Evolutionary conservation across 2,888 invertebrate species (phyloP), one percentile per base, ranked within the genome.

Genomic region (Phytoseiulus persimilis): DNA sequence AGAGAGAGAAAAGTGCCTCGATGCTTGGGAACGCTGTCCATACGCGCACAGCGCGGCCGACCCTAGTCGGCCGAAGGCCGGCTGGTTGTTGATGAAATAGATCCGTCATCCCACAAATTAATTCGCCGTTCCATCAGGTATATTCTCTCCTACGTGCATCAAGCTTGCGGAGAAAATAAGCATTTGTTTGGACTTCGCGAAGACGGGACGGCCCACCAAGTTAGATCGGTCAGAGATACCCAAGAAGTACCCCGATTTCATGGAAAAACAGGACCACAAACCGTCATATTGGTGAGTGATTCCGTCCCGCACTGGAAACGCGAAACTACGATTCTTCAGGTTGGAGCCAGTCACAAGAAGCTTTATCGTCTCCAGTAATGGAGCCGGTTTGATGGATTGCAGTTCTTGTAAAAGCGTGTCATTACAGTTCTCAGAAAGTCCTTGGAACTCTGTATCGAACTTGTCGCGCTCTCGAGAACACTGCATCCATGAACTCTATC

Each of bases 241-340:
- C 18, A 90, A 90, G 39, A 18, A 87, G 0, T 91, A 91, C 89
- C 91, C 91, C 11, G 91, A 91, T 89, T 91, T 91, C 90, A 91
- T 91, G 91, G 90, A 91, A 33, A 91, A 91, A 83, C 90, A 90
- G 31, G 46, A 89, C 11, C n/a, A 89, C 45, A 90, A 90, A 31
- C 90, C 90, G 46, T 90, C 90, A 31, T 91, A 91, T 90, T 89
- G 90, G 89, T 87, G 33, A 87, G 87, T 11, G 83, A 31, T 83
- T 83, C 23, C 83, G 11, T 83, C 28, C 32, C 23, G 6, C 11
- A 5, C 31, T 23, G 31, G 83, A 6, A n/a, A 83, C 6, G 31
- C n/a, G n/a, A n/a, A n/a, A n/a, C n/a, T n/a, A n/a, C n/a, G n/a
- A n/a, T n/a, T n/a, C n/a, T n/a, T n/a, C n/a, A n/a, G n/a, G n/a